phyloP scores from a whole-genome alignment of 2,888 invertebrate species.

The Helicoverpa assulta region DNA sequence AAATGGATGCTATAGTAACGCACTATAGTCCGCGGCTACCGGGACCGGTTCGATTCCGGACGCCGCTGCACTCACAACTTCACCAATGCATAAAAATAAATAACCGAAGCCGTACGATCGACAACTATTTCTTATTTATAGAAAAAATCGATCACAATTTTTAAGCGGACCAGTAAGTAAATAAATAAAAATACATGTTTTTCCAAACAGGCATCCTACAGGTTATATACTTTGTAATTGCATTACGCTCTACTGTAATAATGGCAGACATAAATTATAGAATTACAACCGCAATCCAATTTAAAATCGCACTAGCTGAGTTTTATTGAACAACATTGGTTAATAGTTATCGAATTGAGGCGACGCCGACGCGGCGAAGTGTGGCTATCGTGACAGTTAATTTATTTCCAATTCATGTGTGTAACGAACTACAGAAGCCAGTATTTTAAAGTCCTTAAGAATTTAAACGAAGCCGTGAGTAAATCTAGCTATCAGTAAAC shows the following conservation, averaged over 20 bases:
- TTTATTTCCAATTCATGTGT: conserved; percentile 20
- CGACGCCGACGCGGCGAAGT: not conserved
- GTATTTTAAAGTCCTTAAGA: conserved; percentile 23
- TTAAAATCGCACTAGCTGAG: not conserved
- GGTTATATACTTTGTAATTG: conserved; percentile 10
- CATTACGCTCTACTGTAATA: conserved; percentile 1
- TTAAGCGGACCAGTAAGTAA: conserved; percentile 2
- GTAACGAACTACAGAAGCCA: conserved; percentile 17
- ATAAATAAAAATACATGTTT: not conserved
- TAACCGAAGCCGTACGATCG: conserved; percentile 43
- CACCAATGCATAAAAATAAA: conserved; percentile 66
- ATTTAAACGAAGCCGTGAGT: conserved; percentile 27
- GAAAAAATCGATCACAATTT: conserved; percentile 7
- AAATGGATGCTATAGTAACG: conserved; percentile 74
- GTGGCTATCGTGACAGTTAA: conserved; percentile 7
- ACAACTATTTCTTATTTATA: conserved; percentile 19
- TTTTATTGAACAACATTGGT: conserved; percentile 14
- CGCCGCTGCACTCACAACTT: conserved; percentile 61
- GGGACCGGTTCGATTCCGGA: conserved; percentile 79
- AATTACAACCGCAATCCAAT: conserved; percentile 24
- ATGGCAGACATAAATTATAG: conserved; percentile 5
- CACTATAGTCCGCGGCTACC: conserved; percentile 58
- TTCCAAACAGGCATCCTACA: not conserved
- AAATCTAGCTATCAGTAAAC: conserved; percentile 48
- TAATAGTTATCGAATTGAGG: conserved; percentile 14